Evolutionary conservation across 2,888 invertebrate species (phyloP), one percentile per base, ranked within the genome.

Genomic region (Tipula confusa): DNA sequence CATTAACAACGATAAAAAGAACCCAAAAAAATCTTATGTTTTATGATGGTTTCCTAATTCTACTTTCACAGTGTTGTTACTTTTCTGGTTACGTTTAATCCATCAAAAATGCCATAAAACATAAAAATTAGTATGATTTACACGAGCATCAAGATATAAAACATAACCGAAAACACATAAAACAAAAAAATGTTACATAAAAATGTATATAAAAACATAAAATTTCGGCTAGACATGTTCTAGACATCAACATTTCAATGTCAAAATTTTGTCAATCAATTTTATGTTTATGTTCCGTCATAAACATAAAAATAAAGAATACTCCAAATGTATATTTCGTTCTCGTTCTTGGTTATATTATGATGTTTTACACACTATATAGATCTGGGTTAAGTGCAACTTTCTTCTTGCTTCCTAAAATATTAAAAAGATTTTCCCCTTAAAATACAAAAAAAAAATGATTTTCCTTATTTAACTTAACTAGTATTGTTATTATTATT

Each of bases 191-290:
- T 7, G 43, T 36, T 43, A 43, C 64, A 64, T 64, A 64, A 64
- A 43, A 64, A 64, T 64, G 64, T 43, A 15, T 64, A 24, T 9
- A 24, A 11, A 64, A 11, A 64, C 24, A 24, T 64, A 24, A 29
- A 31, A 80, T 31, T 29, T 29, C 80, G 80, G n/a, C 80, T 80
- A 80, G 80, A 80, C 80, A 80, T 80, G 80, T 80, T 31, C 80
- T 31, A 80, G 80, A 80, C 80, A 64, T 64, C 64, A 64, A 64
- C 24, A 64, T 64, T 64, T 64, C 64, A 64, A 64, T 64, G 64
- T 64, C 64, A 64, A 24, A 18, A 24, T 64, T 64, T 64, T 64
- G 64, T 64, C 64, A 64, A 64, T 64, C 64, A 64, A 64, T 64
- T 64, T 64, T 64, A 64, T 64, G 64, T 64, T 64, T 64, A 64